phyloP scores from a whole-genome alignment of 2,113 vertebrate genomes.

The Phylloscopus trochilus region DNA sequence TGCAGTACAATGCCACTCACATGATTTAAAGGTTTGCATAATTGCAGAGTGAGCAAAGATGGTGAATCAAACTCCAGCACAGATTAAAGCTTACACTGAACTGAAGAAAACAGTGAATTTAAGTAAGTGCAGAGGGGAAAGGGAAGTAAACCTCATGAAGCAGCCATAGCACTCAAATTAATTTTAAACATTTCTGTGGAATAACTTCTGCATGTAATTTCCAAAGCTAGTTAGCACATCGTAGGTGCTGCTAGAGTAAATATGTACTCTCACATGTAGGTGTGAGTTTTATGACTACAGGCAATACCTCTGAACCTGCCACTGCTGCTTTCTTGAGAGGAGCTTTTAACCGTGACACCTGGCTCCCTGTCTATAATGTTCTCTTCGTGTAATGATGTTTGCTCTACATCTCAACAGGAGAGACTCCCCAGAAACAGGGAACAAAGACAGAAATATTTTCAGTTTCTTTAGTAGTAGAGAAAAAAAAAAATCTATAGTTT shows the following conservation, averaged over 20 bases:
- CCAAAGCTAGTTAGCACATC: background rate
- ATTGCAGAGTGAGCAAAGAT: accelerated
- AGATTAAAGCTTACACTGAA: background rate
- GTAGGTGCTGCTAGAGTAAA: background rate
- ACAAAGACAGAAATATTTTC: background rate
- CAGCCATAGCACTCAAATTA: background rate
- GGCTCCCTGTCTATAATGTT: background rate
- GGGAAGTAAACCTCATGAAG: background rate
- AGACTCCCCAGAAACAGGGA: background rate
- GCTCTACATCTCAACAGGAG: background rate
- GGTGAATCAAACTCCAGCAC: background rate
- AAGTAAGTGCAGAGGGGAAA: accelerated
- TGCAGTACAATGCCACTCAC: background rate
- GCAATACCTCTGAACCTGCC: background rate
- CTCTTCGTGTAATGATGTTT: background rate
- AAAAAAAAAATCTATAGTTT: accelerated
- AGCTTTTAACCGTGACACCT: background rate
- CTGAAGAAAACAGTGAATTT: background rate
- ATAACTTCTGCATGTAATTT: background rate
- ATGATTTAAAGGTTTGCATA: background rate
- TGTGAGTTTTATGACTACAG: background rate
- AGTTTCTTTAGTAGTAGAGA: background rate
- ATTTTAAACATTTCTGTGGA: background rate
- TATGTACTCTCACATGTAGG: background rate
- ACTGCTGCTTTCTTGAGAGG: background rate